Conservation (phyloP, 2,888 invertebrate species). For the Drosophila longiperda region DNA sequence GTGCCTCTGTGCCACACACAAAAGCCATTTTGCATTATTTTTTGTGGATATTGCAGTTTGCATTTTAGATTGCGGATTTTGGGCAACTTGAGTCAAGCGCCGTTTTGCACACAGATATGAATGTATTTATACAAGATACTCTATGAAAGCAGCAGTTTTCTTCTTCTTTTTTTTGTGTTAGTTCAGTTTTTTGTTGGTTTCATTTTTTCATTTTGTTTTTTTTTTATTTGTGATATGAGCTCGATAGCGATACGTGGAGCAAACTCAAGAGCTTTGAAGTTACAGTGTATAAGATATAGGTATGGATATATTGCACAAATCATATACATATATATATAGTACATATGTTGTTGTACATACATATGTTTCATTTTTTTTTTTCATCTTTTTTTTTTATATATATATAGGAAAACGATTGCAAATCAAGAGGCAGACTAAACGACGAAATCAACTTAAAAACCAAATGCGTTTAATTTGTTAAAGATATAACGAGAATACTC, state of each 20-base stretch:
- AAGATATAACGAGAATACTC: slow-evolving; percentile 30
- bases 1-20: slow-evolving; percentile 28
- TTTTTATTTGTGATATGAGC: slow-evolving; percentile 56
- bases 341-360: slow-evolving; percentile 20
- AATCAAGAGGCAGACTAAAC: slow-evolving; percentile 55
- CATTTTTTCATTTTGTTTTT: slow-evolving; percentile 12
- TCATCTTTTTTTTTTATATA: not conserved
- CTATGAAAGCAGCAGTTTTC: slow-evolving; percentile 32
- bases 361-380: slow-evolving; percentile 4
- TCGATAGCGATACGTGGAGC: slow-evolving; percentile 83
- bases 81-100: slow-evolving; percentile 30
- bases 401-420: slow-evolving; percentile 36
- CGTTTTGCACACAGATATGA: slow-evolving; percentile 21
- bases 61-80: slow-evolving; percentile 27
- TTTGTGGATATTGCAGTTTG: slow-evolving; percentile 54
- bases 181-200: slow-evolving; percentile 4
- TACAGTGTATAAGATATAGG: slow-evolving; percentile 77
- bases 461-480: slow-evolving; percentile 46
- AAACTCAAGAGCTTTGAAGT: slow-evolving; percentile 80
- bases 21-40: slow-evolving; percentile 67
- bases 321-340: slow-evolving; percentile 26
- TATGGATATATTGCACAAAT: slow-evolving; percentile 49
- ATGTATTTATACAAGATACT: slow-evolving; percentile 33
- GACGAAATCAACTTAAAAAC: slow-evolving; percentile 50
- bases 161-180: slow-evolving; percentile 16